Conservation (phyloP, 2,113 vertebrate genomes). For the Eurystomus gularis region DNA sequence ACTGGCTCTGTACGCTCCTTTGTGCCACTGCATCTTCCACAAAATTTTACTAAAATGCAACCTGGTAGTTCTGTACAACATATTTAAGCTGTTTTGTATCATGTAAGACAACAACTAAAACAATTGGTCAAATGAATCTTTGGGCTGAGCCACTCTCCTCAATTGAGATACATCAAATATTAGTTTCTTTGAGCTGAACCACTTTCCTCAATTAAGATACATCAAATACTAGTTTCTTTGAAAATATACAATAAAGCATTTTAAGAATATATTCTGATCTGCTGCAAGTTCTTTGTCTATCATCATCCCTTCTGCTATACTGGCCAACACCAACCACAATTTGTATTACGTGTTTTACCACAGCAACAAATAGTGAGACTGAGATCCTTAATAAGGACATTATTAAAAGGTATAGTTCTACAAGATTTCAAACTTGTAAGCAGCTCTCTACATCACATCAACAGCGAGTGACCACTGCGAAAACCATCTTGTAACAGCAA, state of each 20-base stretch:
- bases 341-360: not conserved
- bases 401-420: not conserved
- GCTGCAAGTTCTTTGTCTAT: not conserved
- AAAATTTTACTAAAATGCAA: not conserved
- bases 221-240: not conserved
- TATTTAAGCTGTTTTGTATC: not conserved
- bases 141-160: not conserved
- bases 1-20: not conserved
- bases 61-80: not conserved
- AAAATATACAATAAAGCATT: not conserved
- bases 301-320: not conserved
- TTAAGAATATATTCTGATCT: not conserved
- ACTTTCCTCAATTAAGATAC: not conserved
- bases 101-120: not conserved
- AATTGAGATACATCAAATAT: not conserved
- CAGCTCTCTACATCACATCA: not conserved
- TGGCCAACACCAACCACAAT: not conserved
- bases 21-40: not conserved
- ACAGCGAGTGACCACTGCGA: not conserved
- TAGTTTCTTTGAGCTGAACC: not conserved
- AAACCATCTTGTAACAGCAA: not conserved
- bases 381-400: not conserved
- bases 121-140: not conserved
- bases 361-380: not conserved
- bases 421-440: not conserved